Evolutionary conservation across 2,113 vertebrate genomes (phyloP).

Genomic region (Carassius carassius): DNA sequence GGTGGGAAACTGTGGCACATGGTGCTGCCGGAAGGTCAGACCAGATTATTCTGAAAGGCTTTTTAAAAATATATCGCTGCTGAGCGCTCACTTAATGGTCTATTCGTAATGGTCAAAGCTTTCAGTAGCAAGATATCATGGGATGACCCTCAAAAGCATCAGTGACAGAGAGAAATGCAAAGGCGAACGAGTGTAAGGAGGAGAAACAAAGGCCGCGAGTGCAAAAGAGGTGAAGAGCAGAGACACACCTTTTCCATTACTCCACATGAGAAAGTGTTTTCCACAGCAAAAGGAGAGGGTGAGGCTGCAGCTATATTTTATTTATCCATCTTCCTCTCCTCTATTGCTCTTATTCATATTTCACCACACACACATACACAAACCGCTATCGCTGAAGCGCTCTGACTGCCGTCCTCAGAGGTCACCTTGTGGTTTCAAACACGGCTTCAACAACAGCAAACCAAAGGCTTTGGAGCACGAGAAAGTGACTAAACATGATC

Average conservation of each 20-base stretch:
- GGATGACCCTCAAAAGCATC: constrained; percentile 19
- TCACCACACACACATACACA: constrained; percentile 19
- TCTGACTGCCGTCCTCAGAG: not conserved
- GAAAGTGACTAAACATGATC: not conserved
- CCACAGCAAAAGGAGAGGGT: constrained; percentile 6
- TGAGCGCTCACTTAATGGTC: constrained; percentile 23
- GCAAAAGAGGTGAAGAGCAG: not conserved
- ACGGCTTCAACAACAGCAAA: not conserved
- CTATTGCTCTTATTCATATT: not conserved
- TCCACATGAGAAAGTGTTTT: constrained; percentile 38
- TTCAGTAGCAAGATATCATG: constrained; percentile 7
- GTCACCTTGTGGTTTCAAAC: not conserved
- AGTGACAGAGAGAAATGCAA: constrained; percentile 1
- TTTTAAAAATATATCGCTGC: constrained; percentile 24
- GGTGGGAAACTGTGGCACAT: not conserved
- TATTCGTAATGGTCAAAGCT: constrained; percentile 29
- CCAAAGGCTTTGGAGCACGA: not conserved
- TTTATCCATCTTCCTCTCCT: constrained; percentile 31
- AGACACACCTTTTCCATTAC: constrained; percentile 43
- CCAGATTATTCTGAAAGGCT: constrained; percentile 22
- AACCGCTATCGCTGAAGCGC: not conserved
- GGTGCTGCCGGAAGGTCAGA: not conserved
- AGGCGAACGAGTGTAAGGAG: not conserved
- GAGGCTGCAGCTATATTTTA: constrained; percentile 45
- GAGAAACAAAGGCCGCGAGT: not conserved